Evolutionary conservation across 2,797 vertebrate species (phyloP).

Genomic region (Tadarida brasiliensis): DNA sequence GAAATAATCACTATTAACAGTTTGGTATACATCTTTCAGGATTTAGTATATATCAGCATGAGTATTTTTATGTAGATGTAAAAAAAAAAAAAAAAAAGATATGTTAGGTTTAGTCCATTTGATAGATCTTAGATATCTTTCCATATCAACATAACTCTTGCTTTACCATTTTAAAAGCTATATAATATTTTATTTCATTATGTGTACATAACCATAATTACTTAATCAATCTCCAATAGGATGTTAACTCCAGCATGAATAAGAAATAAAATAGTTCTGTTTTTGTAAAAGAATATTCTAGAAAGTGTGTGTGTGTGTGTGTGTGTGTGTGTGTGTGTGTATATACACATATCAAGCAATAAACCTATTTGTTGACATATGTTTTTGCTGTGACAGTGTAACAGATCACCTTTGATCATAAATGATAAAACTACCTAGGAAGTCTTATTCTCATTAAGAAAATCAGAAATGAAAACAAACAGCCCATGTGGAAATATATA

Average conservation of each 20-base stretch:
- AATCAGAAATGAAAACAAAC: slow-evolving; percentile 2
- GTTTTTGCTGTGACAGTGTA: background rate
- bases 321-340: too few relatives aligned
- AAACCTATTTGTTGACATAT: background rate
- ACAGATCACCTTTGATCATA: background rate
- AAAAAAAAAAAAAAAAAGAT: background rate
- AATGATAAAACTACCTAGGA: background rate
- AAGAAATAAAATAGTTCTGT: slow-evolving; percentile 26
- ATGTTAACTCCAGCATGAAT: background rate
- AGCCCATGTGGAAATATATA: background rate
- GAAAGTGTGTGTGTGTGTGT: too few relatives aligned
- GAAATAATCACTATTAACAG: background rate
- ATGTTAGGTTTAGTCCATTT: background rate
- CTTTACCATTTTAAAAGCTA: background rate
- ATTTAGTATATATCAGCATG: background rate
- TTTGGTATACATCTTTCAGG: background rate
- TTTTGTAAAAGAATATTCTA: background rate
- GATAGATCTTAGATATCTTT: background rate
- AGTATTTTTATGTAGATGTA: background rate
- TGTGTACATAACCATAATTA: too few relatives aligned
- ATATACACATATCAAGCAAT: too few relatives aligned
- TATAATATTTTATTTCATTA: too few relatives aligned
- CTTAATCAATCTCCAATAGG: too few relatives aligned
- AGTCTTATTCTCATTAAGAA: background rate
- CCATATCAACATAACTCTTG: background rate